Conservation (phyloP, 2,888 invertebrate species). For the Drosophila niveifrons region DNA sequence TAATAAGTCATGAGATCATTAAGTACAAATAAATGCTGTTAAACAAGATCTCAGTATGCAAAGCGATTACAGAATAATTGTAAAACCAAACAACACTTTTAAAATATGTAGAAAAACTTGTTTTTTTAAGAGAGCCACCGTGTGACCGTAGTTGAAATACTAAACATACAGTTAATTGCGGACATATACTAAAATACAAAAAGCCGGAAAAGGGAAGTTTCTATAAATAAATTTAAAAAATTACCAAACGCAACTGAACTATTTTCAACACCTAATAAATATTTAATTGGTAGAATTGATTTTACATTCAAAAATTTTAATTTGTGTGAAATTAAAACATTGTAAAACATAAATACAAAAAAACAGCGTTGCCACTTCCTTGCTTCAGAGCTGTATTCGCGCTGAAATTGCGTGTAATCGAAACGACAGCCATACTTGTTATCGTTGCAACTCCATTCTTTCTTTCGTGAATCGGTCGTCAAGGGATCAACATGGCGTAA, state of each 20-base stretch:
- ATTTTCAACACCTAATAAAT: neutral
- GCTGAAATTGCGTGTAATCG: slow-evolving; percentile 9
- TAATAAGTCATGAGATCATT: slow-evolving; percentile 6
- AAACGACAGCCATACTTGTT: slow-evolving; percentile 11
- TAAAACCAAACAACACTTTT: slow-evolving; percentile 7
- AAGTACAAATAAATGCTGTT: neutral
- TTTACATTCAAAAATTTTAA: neutral
- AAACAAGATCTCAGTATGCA: neutral
- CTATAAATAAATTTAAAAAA: neutral
- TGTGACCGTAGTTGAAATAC: neutral
- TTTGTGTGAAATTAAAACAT: neutral
- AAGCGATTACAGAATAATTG: slow-evolving; percentile 1
- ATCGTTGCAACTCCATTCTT: slow-evolving; percentile 26
- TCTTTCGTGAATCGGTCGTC: slow-evolving; percentile 74
- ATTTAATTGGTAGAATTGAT: neutral
- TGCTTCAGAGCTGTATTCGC: neutral
- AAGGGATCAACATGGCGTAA: slow-evolving; percentile 82
- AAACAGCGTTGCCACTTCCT: slow-evolving; percentile 34
- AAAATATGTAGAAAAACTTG: slow-evolving; percentile 40
- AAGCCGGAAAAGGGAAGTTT: neutral
- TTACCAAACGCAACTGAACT: neutral
- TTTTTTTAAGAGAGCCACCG: slow-evolving; percentile 13
- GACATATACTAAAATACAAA: neutral
- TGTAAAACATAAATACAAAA: neutral
- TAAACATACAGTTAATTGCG: neutral